Percentiles rank a stretch among this genome's conserved stretches.
phyloP scores from a whole-genome alignment of 2,888 invertebrate species.

The Acanthopleura granulata region DNA sequence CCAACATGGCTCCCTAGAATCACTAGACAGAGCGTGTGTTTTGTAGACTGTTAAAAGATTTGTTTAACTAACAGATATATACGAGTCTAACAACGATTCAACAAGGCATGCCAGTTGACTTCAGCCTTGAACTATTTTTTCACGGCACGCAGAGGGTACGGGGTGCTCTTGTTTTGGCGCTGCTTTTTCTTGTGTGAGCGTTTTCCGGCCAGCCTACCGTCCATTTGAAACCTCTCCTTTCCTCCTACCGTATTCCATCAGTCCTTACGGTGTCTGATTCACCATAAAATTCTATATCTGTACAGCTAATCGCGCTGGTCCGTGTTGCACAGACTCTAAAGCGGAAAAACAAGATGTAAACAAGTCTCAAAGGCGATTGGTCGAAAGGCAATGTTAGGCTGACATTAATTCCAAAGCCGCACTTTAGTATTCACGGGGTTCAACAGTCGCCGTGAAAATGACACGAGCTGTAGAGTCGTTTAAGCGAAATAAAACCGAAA shows the following conservation, averaged over 20 bases:
- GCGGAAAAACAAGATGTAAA: slow-evolving; percentile 52
- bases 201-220: neutral
- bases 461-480: too few relatives aligned
- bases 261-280: neutral
- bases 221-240: neutral
- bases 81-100: neutral
- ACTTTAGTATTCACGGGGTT: neutral
- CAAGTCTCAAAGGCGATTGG: slow-evolving; percentile 55
- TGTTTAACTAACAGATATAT: neutral
- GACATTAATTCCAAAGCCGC: slow-evolving; percentile 2
- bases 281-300: slow-evolving; percentile 1
- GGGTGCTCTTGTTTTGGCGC: neutral
- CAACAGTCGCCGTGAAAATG: neutral
- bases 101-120: neutral
- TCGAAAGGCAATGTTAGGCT: slow-evolving; percentile 27
- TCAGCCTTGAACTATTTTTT: slow-evolving; percentile 4
- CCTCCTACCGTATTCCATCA: neutral
- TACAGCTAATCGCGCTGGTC: neutral
- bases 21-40: neutral
- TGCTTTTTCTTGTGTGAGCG: neutral
- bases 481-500: too few relatives aligned
- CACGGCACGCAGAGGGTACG: neutral
- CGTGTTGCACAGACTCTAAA: slow-evolving; percentile 16
- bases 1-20: neutral
- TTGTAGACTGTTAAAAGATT: slow-evolving; percentile 6